Conservation (phyloP, 2,888 invertebrate genomes). For the Boloria selene region DNA sequence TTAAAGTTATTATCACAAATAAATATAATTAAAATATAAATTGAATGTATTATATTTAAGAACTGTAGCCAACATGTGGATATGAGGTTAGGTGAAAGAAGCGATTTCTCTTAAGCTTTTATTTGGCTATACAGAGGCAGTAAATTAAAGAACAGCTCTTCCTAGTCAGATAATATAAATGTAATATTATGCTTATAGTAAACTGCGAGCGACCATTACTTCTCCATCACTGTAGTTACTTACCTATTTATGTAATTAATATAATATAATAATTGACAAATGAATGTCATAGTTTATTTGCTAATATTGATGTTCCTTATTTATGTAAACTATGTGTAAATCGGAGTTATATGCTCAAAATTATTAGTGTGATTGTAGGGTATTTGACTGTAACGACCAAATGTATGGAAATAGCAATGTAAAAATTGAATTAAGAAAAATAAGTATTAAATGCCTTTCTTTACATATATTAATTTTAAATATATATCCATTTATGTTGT, state of each 20-base stretch:
- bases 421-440: background rate
- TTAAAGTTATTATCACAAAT: background rate
- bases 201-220: slow-evolving; percentile 41
- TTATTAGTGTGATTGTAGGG: slow-evolving; percentile 29
- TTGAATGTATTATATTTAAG: no score
- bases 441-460: background rate
- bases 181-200: slow-evolving; percentile 45
- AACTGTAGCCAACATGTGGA: background rate
- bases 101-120: slow-evolving; percentile 43
- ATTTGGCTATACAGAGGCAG: slow-evolving; percentile 51
- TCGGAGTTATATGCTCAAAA: slow-evolving; percentile 37
- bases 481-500: background rate
- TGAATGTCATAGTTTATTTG: slow-evolving; percentile 44
- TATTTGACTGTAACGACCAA: slow-evolving; percentile 17
- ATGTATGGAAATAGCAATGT: slow-evolving; percentile 5
- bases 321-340: slow-evolving; percentile 33
- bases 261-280: slow-evolving; percentile 40
- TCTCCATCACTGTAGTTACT: slow-evolving; percentile 39
- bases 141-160: slow-evolving; percentile 54
- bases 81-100: slow-evolving; percentile 27
- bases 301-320: slow-evolving; percentile 46
- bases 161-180: slow-evolving; percentile 64
- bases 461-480: background rate
- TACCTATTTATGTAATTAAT: slow-evolving; percentile 43
- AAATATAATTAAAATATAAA: no score